These are phyloP conservation scores for Botrylloides violaceus DNA, from an alignment of 23 tunicate genomes.

Conservation along the genomic window DNA sequence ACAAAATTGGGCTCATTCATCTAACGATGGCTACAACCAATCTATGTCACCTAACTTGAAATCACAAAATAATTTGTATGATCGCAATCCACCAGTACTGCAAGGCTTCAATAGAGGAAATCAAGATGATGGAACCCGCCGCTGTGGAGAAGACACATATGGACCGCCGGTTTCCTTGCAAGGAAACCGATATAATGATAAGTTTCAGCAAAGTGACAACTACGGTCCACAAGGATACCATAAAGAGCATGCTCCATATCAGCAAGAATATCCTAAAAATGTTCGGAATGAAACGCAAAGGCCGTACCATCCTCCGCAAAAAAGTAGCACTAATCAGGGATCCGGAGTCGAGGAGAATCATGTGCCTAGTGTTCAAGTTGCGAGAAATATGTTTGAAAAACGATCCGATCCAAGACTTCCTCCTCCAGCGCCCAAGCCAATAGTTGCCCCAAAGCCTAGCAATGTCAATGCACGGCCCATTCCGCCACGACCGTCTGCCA, in stretches of 20 bases:
- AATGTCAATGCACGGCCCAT: conserved; percentile 18
- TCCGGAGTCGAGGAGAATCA: conserved; percentile 15
- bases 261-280: background rate
- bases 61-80: conserved; percentile 1
- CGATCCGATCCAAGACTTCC: conserved; percentile 38
- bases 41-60: conserved; percentile 5
- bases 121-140: background rate
- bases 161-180: background rate
- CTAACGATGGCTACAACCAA: background rate
- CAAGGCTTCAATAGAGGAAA: background rate
- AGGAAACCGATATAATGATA: too few relatives aligned
- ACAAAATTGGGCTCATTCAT: background rate
- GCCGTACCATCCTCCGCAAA: background rate
- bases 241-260: background rate
- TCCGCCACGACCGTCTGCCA: conserved; percentile 19
- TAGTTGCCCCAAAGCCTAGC: conserved; percentile 17
- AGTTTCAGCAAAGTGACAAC: background rate
- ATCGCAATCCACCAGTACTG: background rate
- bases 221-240: background rate
- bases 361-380: conserved; percentile 31
- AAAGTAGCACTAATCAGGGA: background rate
- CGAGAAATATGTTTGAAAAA: conserved; percentile 63
- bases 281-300: background rate
- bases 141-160: background rate
- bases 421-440: conserved; percentile 37